Percentiles rank a stretch among this genome's conserved stretches.
Conservation (phyloP, 2,797 vertebrate genomes). For the Gymnothorax javanicus region DNA sequence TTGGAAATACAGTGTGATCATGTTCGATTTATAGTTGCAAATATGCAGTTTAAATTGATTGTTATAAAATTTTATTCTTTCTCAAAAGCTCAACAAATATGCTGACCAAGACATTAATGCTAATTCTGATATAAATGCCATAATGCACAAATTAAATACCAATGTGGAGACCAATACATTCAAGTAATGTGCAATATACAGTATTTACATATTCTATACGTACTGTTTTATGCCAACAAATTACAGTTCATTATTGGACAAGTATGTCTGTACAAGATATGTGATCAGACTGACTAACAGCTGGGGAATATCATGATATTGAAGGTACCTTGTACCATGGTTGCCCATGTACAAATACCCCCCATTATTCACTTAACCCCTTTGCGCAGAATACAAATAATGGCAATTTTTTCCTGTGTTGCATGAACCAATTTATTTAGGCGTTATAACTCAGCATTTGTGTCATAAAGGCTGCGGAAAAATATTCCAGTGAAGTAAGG, state of each 20-base stretch:
- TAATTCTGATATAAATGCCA: neutral
- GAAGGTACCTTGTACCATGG: neutral
- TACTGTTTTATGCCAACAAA: neutral
- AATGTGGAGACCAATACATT: neutral
- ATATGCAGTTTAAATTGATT: neutral
- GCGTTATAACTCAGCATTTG: neutral
- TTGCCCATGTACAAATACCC: neutral
- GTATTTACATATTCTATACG: neutral
- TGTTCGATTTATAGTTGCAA: neutral
- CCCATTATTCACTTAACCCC: no score
- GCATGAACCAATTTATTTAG: no score
- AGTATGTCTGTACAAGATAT: neutral
- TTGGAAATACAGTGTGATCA: neutral
- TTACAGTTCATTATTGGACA: neutral
- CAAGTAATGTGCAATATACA: neutral
- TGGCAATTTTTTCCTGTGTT: no score
- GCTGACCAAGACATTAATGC: neutral
- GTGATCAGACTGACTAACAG: neutral
- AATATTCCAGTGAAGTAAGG: no score
- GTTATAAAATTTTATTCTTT: neutral
- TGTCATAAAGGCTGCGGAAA: no score
- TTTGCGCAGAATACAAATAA: no score
- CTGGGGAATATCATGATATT: no score
- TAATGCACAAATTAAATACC: neutral
- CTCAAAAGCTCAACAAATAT: neutral